These are phyloP conservation scores for Holacanthella duospinosa DNA, from an alignment of 2,888 invertebrate species.

Conservation along the genomic window DNA sequence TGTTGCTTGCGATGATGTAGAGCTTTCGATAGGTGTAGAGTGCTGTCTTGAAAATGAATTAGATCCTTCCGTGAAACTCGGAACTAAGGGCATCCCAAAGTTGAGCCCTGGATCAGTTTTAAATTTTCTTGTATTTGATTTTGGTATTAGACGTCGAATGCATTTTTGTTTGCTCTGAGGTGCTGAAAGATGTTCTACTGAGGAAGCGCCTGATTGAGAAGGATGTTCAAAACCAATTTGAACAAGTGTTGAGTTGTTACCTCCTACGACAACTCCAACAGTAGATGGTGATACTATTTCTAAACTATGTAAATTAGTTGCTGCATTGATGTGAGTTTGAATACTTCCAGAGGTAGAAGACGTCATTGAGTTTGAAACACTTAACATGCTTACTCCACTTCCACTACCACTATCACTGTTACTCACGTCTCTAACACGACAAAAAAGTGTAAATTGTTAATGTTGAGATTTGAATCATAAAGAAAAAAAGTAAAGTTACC, in stretches of 20 bases:
- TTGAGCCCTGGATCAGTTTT: background rate
- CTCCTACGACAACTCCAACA: conserved; percentile 3
- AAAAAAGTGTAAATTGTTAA: no score
- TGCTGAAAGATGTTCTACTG: background rate
- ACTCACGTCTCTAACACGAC: conserved; percentile 7
- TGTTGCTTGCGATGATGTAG: background rate
- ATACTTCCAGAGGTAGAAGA: no score
- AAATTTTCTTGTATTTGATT: background rate
- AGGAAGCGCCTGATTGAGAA: background rate
- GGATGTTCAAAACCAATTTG: conserved; percentile 6
- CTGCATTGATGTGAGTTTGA: background rate
- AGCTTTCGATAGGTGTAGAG: background rate
- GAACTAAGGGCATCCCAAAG: background rate
- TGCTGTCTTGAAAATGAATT: background rate
- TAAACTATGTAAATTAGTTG: no score
- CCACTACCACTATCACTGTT: conserved; percentile 13
- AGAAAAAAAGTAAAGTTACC: no score
- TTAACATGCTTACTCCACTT: conserved; percentile 11
- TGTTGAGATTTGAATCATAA: no score
- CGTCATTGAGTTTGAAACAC: no score
- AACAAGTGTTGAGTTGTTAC: conserved; percentile 9
- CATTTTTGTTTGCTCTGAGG: background rate
- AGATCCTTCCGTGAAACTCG: background rate
- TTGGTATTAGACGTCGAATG: background rate
- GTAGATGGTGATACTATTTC: no score